Conservation (phyloP, 2,113 vertebrate genomes). For the Thryonomys swinderianus region DNA sequence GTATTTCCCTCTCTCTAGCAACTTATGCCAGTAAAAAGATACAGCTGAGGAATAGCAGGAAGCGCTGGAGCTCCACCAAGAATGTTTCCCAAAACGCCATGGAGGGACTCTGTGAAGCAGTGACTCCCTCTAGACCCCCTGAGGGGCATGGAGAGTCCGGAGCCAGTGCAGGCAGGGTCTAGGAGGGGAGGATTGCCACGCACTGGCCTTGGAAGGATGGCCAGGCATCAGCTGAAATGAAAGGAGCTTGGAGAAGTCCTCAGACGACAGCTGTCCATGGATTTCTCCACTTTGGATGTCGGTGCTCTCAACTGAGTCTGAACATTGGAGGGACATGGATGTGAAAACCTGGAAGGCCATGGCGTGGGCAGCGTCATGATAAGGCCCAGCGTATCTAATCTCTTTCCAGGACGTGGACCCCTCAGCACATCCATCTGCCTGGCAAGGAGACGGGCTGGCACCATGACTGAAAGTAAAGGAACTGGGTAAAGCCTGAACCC, state of each 20-base stretch:
- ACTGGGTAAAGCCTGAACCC: background rate
- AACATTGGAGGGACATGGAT: background rate
- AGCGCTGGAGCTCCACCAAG: background rate
- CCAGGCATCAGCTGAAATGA: slow-evolving; percentile 1
- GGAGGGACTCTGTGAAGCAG: background rate
- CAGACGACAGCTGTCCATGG: background rate
- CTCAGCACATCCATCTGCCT: background rate
- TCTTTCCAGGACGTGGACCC: background rate
- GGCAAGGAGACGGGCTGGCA: background rate
- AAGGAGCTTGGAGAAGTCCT: background rate
- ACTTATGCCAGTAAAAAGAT: background rate
- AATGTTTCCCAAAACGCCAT: background rate
- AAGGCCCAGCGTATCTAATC: background rate
- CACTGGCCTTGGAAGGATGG: background rate
- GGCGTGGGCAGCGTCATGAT: background rate
- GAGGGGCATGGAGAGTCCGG: background rate
- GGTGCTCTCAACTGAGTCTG: background rate
- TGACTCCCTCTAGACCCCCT: background rate
- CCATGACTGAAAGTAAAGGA: background rate
- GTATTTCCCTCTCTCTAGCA: slow-evolving; percentile 51
- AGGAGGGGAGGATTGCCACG: background rate
- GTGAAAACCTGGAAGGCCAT: background rate
- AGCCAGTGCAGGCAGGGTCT: background rate
- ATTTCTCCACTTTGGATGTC: background rate
- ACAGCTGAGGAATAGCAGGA: background rate